These are phyloP conservation scores for Cyclopterus lumpus DNA, from an alignment of 2,797 vertebrate genomes.

Conservation along the genomic window DNA sequence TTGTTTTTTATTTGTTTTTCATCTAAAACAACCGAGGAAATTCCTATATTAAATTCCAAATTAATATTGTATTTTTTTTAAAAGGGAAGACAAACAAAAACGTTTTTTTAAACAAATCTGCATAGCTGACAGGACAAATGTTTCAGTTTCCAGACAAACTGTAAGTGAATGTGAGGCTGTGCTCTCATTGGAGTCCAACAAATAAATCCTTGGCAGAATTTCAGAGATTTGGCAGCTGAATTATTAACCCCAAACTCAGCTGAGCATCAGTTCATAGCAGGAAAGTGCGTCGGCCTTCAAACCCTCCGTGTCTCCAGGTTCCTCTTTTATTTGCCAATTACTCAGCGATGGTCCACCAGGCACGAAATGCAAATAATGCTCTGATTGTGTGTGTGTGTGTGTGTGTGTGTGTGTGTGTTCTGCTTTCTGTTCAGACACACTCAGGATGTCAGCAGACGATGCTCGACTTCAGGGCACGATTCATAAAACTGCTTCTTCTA, in stretches of 20 bases:
- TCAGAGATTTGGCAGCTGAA: constrained; percentile 40
- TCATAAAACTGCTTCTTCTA: constrained; percentile 37
- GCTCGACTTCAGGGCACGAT: constrained; percentile 18
- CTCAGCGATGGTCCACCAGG: neutral
- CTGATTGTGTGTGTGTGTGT: neutral
- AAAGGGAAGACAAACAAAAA: neutral
- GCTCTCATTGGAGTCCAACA: constrained; percentile 13
- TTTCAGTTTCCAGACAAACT: constrained; percentile 16
- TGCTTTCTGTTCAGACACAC: constrained; percentile 36
- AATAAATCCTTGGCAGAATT: constrained; percentile 30
- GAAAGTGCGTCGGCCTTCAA: constrained; percentile 26
- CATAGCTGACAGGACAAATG: neutral
- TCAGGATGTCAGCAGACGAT: constrained; percentile 31
- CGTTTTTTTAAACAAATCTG: neutral
- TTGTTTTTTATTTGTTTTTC: constrained; percentile 4
- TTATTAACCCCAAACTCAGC: constrained; percentile 23
- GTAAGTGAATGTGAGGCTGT: constrained; percentile 1
- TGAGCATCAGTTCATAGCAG: constrained; percentile 21
- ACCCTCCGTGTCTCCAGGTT: constrained; percentile 22
- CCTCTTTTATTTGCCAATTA: constrained; percentile 46
- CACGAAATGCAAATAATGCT: constrained; percentile 41
- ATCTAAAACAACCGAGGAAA: constrained; percentile 13
- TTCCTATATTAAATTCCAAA: no score
- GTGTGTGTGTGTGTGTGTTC: neutral
- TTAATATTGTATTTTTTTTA: neutral